A percentile compares a stretch with the other conserved stretches of the same genome.
These are phyloP conservation scores for Carlito syrichta DNA, from an alignment of 2,113 vertebrate species.

Conservation along the genomic window DNA sequence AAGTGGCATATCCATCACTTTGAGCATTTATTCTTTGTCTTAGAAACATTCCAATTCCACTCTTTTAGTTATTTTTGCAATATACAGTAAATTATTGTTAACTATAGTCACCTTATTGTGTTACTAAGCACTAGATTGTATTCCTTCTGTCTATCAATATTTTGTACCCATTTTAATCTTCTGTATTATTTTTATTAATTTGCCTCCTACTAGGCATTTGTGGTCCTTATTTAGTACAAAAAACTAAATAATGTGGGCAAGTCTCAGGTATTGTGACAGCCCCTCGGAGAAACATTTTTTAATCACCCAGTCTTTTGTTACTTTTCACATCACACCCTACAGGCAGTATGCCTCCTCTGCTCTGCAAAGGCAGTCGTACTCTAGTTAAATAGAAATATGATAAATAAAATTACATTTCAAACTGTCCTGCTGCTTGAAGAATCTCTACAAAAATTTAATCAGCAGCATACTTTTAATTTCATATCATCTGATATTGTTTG, in stretches of 20 bases:
- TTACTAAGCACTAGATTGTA: not conserved
- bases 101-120: not conserved
- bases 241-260: too few species aligned
- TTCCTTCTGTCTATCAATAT: not conserved
- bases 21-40: not conserved
- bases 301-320: not conserved
- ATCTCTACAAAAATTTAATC: constrained; percentile 27
- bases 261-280: not conserved
- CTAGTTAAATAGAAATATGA: constrained; percentile 21
- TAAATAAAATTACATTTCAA: constrained; percentile 38
- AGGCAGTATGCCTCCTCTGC: not conserved
- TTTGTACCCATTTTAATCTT: not conserved
- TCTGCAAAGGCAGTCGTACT: not conserved
- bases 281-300: not conserved
- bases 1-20: not conserved
- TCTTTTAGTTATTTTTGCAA: not conserved
- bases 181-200: not conserved
- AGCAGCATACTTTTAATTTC: constrained; percentile 44
- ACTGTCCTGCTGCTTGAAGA: constrained; percentile 44
- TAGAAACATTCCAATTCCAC: not conserved
- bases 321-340: not conserved
- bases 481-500: not conserved
- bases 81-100: not conserved
- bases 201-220: not conserved
- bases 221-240: not conserved